phyloP scores from a whole-genome alignment of 2,888 invertebrate genomes.

The Uloborus plumipes region DNA sequence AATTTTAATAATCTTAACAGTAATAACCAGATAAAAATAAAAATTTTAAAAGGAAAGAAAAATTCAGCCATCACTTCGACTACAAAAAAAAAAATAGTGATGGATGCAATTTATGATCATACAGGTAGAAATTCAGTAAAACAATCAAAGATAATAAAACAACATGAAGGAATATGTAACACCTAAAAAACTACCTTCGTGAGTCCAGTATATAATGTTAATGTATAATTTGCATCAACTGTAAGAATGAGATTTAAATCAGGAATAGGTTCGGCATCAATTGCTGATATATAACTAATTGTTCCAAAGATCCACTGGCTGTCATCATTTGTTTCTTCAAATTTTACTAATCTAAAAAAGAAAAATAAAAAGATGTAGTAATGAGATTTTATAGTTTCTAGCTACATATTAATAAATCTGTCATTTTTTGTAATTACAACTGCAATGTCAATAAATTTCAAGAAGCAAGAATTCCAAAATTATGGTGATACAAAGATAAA shows the following conservation, averaged over 20 bases:
- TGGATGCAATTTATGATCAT: too few species aligned
- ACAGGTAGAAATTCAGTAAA: too few species aligned
- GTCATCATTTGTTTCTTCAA: constrained; percentile 72
- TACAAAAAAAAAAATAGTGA: too few species aligned
- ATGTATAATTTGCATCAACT: constrained; percentile 83
- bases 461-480: too few species aligned
- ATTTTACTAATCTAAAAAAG: constrained; percentile 70
- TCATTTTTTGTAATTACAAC: too few species aligned
- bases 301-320: constrained; percentile 83
- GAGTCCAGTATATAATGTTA: constrained; percentile 87
- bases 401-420: too few species aligned
- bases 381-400: background rate
- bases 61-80: too few species aligned
- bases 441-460: too few species aligned
- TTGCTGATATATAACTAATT: constrained; percentile 81
- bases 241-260: constrained; percentile 86
- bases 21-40: too few species aligned
- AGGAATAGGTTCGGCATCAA: constrained; percentile 85
- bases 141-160: background rate
- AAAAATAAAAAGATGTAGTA: constrained; percentile 1
- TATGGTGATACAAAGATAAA: too few species aligned
- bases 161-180: background rate
- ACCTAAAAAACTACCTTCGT: constrained; percentile 75
- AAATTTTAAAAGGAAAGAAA: too few species aligned
- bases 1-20: too few species aligned